Evolutionary conservation across 2,797 vertebrate species (phyloP).

Genomic region (Anguilla megastoma): DNA sequence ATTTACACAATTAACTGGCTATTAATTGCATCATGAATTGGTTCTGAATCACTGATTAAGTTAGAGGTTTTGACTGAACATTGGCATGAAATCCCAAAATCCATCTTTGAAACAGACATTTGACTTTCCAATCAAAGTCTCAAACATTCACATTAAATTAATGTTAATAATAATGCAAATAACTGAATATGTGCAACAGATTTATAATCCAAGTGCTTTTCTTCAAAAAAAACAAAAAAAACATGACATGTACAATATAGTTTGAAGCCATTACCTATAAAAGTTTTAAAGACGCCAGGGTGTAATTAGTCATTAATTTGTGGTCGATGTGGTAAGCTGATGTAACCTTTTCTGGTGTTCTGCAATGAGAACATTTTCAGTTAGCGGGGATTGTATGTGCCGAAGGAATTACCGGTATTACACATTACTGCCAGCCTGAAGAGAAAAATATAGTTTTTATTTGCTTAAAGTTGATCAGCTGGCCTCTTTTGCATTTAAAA

Average conservation of each 20-base stretch:
- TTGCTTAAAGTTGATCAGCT: neutral
- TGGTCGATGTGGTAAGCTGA: neutral
- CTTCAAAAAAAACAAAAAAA: neutral
- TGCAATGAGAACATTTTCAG: neutral
- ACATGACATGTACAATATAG: neutral
- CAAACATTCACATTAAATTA: neutral
- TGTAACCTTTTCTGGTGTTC: neutral
- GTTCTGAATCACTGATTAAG: neutral
- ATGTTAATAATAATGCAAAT: neutral
- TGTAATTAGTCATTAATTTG: neutral
- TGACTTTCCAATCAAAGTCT: neutral
- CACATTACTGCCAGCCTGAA: neutral
- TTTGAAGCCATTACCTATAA: neutral
- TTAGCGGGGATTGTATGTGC: neutral
- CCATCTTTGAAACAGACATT: neutral
- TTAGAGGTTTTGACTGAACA: neutral
- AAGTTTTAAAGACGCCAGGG: neutral
- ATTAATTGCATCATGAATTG: neutral
- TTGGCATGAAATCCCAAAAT: neutral
- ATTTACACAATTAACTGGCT: neutral
- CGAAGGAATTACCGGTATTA: neutral
- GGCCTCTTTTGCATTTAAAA: neutral
- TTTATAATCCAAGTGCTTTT: neutral
- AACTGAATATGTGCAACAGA: neutral
- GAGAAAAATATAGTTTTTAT: neutral